These are phyloP conservation scores for Tetraodon nigroviridis DNA, from an alignment of 2,113 vertebrate genomes.

Conservation along the genomic window DNA sequence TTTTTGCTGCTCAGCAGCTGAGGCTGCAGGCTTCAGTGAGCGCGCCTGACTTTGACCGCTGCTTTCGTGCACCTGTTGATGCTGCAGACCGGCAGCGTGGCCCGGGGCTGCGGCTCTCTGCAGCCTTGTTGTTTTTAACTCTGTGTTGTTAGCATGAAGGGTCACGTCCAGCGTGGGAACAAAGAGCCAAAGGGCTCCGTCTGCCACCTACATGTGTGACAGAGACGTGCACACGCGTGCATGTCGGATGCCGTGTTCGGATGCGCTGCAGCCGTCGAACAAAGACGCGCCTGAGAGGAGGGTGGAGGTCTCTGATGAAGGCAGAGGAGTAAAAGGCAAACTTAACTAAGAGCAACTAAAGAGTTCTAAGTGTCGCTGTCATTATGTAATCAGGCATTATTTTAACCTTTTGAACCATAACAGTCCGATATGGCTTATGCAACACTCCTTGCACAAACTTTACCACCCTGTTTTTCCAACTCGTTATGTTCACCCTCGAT, in stretches of 20 bases:
- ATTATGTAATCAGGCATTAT: conserved; percentile 1
- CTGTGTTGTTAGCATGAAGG: conserved; percentile 27
- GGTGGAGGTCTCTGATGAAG: neutral
- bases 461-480: neutral
- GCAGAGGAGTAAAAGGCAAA: neutral
- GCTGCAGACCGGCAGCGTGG: conserved; percentile 6
- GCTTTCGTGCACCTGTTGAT: conserved; percentile 58
- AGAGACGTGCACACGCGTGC: neutral
- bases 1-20: too few relatives aligned
- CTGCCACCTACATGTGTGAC: conserved; percentile 16
- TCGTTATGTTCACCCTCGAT: neutral
- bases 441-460: neutral
- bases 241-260: conserved; percentile 24
- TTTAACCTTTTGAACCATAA: conserved; percentile 38
- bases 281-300: neutral
- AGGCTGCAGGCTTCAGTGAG: neutral
- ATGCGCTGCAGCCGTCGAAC: conserved; percentile 8
- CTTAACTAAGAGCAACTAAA: neutral
- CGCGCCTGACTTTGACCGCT: neutral
- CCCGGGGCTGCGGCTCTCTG: conserved; percentile 3
- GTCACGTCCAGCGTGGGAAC: conserved; percentile 55
- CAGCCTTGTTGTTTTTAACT: conserved; percentile 48
- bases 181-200: conserved; percentile 12
- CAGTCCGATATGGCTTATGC: conserved; percentile 2
- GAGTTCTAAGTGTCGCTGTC: too few relatives aligned